Conservation (phyloP, 1,140 invertebrate species). For the Phthorimaea operculella region DNA sequence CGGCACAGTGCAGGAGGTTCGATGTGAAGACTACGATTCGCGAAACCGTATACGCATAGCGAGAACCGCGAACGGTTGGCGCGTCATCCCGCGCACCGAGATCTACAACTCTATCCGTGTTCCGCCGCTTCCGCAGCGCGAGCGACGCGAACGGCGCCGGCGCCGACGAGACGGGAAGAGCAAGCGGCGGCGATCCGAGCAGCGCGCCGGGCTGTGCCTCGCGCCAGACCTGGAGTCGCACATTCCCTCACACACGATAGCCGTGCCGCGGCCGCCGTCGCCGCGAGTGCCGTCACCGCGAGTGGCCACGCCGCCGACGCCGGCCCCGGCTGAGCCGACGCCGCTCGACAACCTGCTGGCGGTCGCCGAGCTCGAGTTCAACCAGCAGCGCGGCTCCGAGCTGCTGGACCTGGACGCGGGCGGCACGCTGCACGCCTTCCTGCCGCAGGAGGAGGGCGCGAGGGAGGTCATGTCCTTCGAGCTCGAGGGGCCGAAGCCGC, state of each 20-base stretch:
- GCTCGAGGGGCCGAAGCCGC: constrained; percentile 44
- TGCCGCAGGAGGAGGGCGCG: constrained; percentile 50
- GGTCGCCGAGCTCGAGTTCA: constrained; percentile 70
- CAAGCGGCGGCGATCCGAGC: constrained; percentile 13
- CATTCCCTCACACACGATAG: constrained; percentile 70
- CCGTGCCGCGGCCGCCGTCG: constrained; percentile 55
- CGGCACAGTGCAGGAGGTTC: constrained; percentile 81
- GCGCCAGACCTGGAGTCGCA: constrained; percentile 69
- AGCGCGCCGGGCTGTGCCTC: constrained; percentile 28
- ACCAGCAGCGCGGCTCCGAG: constrained; percentile 49
- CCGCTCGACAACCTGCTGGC: constrained; percentile 70
- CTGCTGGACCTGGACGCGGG: constrained; percentile 67
- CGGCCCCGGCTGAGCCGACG: constrained; percentile 35
- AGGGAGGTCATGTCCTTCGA: constrained; percentile 61
- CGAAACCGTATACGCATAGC: constrained; percentile 83
- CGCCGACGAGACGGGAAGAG: background rate
- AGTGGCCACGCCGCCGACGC: constrained; percentile 15
- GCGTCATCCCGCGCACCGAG: constrained; percentile 81
- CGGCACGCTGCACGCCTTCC: constrained; percentile 47
- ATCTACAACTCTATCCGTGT: constrained; percentile 71
- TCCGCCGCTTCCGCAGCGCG: constrained; percentile 37
- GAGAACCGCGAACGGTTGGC: constrained; percentile 82
- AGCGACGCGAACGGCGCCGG: constrained; percentile 31
- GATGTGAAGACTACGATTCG: constrained; percentile 87
- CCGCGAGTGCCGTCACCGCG: constrained; percentile 47